phyloP scores from a whole-genome alignment of 2,888 invertebrate species.

The Phyto melanocephala region DNA sequence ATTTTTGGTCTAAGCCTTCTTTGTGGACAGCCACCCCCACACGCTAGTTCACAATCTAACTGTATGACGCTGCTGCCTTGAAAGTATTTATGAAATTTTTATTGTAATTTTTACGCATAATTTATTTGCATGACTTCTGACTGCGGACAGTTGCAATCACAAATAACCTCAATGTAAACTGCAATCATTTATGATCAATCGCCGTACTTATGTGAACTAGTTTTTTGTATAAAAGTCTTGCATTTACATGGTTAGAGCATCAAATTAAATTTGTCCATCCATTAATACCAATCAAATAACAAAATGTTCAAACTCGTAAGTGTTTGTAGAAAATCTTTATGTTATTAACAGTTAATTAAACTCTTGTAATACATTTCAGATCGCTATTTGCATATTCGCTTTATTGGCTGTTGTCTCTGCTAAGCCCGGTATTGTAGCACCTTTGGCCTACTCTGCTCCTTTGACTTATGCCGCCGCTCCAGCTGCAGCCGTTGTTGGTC shows the following conservation, averaged over 20 bases:
- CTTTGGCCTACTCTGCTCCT: no score
- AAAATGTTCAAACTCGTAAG: slow-evolving; percentile 75
- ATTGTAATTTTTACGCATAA: background rate
- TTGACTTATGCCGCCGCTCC: no score
- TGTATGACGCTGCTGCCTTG: background rate
- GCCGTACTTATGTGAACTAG: background rate
- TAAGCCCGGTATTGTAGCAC: no score
- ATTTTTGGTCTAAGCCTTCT: background rate
- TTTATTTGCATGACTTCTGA: slow-evolving; percentile 15
- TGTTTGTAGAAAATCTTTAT: no score
- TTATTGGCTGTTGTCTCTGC: slow-evolving; percentile 70
- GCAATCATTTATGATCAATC: background rate
- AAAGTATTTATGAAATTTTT: slow-evolving; percentile 10
- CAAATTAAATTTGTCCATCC: slow-evolving; percentile 44
- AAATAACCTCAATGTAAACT: background rate
- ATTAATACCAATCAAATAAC: slow-evolving; percentile 43
- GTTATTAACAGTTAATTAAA: no score
- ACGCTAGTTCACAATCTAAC: background rate
- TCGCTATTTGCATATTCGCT: slow-evolving; percentile 73
- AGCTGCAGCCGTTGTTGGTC: slow-evolving; percentile 67
- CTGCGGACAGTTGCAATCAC: background rate
- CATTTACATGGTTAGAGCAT: background rate
- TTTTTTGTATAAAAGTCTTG: slow-evolving; percentile 34
- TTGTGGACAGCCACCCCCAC: background rate
- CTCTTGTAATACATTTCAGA: slow-evolving; percentile 56